These are phyloP conservation scores for Hybognathus amarus DNA, from an alignment of 2,797 vertebrate genomes.

Conservation along the genomic window DNA sequence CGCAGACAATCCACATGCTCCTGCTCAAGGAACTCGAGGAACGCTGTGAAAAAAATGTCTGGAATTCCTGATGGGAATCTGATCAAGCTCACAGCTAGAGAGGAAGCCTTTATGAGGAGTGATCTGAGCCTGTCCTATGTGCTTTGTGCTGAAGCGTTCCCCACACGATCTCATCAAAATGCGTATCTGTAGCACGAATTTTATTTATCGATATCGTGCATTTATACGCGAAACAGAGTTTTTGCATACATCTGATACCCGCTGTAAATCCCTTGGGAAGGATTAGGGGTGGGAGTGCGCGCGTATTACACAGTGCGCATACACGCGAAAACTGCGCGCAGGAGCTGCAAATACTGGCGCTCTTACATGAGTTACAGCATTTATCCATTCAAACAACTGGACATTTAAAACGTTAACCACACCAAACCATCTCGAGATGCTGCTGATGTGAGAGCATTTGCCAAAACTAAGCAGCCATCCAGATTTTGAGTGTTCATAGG, in stretches of 20 bases:
- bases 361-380: neutral
- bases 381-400: neutral
- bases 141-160: conserved; percentile 34
- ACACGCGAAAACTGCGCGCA: neutral
- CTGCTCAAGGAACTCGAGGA: conserved; percentile 13
- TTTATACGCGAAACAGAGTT: too few species aligned
- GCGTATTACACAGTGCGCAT: too few species aligned
- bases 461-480: neutral
- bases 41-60: conserved; percentile 37
- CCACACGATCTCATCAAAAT: too few species aligned
- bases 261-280: too few species aligned
- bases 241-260: too few species aligned
- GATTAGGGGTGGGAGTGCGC: too few species aligned
- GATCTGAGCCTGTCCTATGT: neutral
- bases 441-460: neutral
- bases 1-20: conserved; percentile 2
- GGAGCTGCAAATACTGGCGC: too few species aligned
- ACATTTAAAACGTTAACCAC: neutral
- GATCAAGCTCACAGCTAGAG: conserved; percentile 66
- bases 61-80: conserved; percentile 73
- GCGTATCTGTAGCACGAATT: too few species aligned
- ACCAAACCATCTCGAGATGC: neutral
- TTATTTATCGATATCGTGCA: too few species aligned
- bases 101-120: conserved; percentile 50
- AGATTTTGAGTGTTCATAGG: neutral